phyloP scores from a whole-genome alignment of 2,113 vertebrate species.

The Okapia johnstoni region DNA sequence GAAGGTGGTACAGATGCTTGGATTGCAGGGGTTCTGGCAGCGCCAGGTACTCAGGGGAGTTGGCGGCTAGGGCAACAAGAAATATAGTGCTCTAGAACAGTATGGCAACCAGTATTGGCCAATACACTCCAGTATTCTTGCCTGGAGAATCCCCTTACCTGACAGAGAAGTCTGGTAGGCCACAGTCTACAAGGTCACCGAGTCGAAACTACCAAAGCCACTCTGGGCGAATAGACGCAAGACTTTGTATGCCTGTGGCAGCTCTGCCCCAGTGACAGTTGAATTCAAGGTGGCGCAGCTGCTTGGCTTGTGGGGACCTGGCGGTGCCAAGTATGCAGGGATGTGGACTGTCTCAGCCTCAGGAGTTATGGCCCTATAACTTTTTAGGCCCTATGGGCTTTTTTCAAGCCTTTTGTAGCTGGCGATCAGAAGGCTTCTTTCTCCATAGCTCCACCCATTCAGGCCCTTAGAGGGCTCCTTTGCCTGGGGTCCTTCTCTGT shows the following conservation, averaged over 20 bases:
- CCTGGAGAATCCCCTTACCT: not conserved
- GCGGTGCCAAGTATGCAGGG: rapidly evolving
- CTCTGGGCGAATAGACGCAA: rapidly evolving
- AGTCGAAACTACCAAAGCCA: not conserved
- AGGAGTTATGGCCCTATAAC: not conserved
- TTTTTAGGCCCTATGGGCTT: not conserved
- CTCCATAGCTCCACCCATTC: not conserved
- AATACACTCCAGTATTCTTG: not conserved
- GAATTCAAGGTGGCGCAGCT: not conserved
- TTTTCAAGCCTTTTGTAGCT: not conserved
- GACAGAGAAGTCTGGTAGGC: not conserved
- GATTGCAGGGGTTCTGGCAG: not conserved
- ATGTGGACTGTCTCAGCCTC: not conserved
- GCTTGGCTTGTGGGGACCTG: not conserved
- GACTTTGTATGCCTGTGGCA: not conserved
- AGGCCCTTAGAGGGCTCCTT: not conserved
- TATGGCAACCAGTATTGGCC: not conserved
- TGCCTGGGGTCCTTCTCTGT: not conserved
- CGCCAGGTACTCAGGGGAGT: not conserved
- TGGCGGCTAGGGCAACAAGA: not conserved
- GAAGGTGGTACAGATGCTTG: not conserved
- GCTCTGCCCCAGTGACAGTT: not conserved
- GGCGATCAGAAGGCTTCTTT: not conserved
- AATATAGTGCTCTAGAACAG: not conserved
- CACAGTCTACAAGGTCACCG: rapidly evolving